Evolutionary conservation across 1,140 invertebrate species (phyloP), one percentile per base, ranked within the genome.

Genomic region (Meloidogyne floridensis): DNA sequence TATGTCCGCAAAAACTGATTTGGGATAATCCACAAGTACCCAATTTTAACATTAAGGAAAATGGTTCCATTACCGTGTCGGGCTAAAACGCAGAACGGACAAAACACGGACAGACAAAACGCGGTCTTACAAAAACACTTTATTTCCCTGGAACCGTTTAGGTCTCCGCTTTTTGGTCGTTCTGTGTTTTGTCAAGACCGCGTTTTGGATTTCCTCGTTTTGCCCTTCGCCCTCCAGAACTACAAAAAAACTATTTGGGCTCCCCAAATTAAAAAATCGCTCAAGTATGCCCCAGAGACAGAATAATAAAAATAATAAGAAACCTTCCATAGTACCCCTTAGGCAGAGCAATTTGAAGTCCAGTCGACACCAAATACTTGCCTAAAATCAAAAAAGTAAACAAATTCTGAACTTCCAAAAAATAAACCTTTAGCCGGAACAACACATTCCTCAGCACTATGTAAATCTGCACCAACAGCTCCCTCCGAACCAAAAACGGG

Each of bases 391-490:
- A 47, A 13, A 7, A 82, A 82, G 15, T 43, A 20, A n/a, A 15
- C 53, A 73, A 47, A 4, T 53, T 9, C 20, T 9, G n/a, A 43
- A 69, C 78, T 72, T 13, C 18, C 13, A 47, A 85, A 59, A 47
- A 15, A 32, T 32, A 74, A 75, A 79, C 87, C 87, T 82, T 92
- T 92, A 0, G 95, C 93, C 42, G 95, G 95, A 15, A 99, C 93
- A 1, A 92, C 90, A 83, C 93, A 93, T 78, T 96, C 93, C 88
- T 96, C 95, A 8, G 96, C 96, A 93, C 95, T 95, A 91, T 93
- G 94, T 51, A 98, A 91, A 92, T 98, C 97, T 86, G 93, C 95
- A 43, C 96, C 96, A 82, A 96, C 96, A 69, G 97, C 94, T 78
- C 92, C 91, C 79, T 92, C 91, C 0, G 95, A 97, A 7, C 95